Evolutionary conservation across 2,888 invertebrate genomes (phyloP).

Genomic region (Rhopalosiphum nymphaeae): DNA sequence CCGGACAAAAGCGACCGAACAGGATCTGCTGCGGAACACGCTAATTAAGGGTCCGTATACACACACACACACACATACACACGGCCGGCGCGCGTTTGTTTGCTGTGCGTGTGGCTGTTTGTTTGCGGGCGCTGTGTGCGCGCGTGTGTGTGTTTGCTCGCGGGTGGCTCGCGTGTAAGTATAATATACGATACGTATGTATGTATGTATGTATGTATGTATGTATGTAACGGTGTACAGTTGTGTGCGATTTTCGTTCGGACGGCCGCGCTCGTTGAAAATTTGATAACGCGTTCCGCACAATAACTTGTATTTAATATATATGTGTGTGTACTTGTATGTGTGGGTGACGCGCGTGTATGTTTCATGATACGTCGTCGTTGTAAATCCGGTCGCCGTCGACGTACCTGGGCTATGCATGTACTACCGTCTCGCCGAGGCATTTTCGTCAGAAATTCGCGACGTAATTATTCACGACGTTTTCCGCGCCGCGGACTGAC

Average conservation of each 20-base stretch:
- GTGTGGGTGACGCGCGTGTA: background rate
- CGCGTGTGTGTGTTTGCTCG: background rate
- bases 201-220: background rate
- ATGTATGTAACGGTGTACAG: background rate
- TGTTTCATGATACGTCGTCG: background rate
- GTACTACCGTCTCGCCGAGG: background rate
- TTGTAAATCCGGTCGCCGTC: background rate
- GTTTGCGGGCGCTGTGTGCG: background rate
- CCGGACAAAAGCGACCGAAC: constrained; percentile 24
- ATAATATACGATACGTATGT: no score
- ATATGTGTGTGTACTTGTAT: no score
- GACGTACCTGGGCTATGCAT: background rate
- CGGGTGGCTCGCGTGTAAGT: background rate
- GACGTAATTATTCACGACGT: background rate
- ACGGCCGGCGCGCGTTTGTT: no score
- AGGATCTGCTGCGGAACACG: constrained; percentile 16
- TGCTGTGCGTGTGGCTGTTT: background rate
- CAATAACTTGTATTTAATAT: background rate
- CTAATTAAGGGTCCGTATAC: constrained; percentile 28
- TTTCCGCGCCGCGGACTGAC: background rate
- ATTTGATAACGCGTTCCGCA: background rate
- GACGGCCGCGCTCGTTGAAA: background rate
- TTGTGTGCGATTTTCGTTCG: background rate
- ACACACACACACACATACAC: no score
- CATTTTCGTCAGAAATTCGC: background rate